phyloP scores from a whole-genome alignment of 2,113 vertebrate species.

The Phrynocephalus versicolor region DNA sequence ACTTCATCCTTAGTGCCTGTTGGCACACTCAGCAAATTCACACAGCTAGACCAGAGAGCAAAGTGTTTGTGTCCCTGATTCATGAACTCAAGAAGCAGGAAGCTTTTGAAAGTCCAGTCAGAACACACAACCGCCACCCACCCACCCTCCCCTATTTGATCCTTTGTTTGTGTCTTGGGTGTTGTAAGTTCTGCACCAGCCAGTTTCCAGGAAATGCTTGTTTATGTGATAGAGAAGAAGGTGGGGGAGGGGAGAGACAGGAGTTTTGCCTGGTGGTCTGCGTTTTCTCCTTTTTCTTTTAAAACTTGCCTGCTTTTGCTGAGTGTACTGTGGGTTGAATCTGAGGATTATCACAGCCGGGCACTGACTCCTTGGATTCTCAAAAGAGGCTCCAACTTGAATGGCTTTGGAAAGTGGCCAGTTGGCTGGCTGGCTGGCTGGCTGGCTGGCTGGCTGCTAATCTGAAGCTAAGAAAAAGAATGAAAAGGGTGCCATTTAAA shows the following conservation, averaged over 20 bases:
- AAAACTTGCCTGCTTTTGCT: neutral
- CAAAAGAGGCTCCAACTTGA: neutral
- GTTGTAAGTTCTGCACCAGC: slow-evolving; percentile 24
- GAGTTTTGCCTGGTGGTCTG: neutral
- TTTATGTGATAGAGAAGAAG: slow-evolving; percentile 26
- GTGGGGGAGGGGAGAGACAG: neutral
- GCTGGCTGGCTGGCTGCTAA: neutral
- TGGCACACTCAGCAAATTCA: slow-evolving; percentile 12
- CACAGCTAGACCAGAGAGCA: slow-evolving; percentile 26
- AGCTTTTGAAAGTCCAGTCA: fast-evolving
- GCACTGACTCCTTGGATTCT: slow-evolving; percentile 26
- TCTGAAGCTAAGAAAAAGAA: neutral
- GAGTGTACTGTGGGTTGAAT: neutral
- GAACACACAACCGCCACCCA: slow-evolving; percentile 23
- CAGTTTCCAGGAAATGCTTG: slow-evolving; percentile 45
- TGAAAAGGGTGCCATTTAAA: neutral
- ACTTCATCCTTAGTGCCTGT: slow-evolving; percentile 2
- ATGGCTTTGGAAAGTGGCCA: slow-evolving; percentile 1
- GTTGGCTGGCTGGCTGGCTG: neutral
- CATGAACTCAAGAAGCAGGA: neutral
- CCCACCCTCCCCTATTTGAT: neutral
- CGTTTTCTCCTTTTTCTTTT: neutral
- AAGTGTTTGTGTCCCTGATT: slow-evolving; percentile 25
- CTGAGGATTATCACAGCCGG: neutral
- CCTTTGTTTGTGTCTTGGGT: slow-evolving; percentile 19